Evolutionary conservation across 2,113 vertebrate species (phyloP), one percentile per base, ranked within the genome.

Genomic region (Leucosticte australis): DNA sequence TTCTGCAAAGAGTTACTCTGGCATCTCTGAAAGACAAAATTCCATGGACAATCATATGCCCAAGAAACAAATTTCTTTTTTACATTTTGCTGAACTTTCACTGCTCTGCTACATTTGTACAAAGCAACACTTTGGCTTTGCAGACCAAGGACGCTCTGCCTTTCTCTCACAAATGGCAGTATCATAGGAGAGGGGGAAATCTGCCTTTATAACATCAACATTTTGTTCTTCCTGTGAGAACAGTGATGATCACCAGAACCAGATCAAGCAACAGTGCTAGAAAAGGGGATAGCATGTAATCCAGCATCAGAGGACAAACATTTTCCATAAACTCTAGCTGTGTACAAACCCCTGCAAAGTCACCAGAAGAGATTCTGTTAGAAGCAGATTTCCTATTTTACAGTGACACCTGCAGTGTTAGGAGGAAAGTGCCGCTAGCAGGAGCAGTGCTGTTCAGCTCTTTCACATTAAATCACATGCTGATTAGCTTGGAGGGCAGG

Each of bases 341-440:
- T 6, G 15, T 20, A 11, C 26, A 26, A 44, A 18, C 12, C 5
- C 37, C 44, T 64, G 73, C 49, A 65, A 85, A 76, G 49, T 35
- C 52, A 65, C 37, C 35, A 27, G 41, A 53, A n/a, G 11, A 64
- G 42, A 62, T 28, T 24, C 28, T 53, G 27, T 13, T 55, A 14
- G 1, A 11, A 12, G 19, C 44, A 65, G 85, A 93, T 97, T 92
- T 94, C 94, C 92, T 96, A 89, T 96, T 96, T 95, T 50, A 92
- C 53, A 97, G 93, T 95, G 97, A 95, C 94, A 96, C 85, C 94
- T 96, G 82, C 94, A 85, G 96, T 82, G 77, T 37, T 31, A 46
- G n/a, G 18, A 87, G 47, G 67, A 84, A 96, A 97, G 31, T 93
- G 59, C 69, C 26, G 33, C 44, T 31, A 44, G 19, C 13, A 35